These are phyloP conservation scores for Cyanoderma ruficeps DNA, from an alignment of 2,113 vertebrate genomes.

Conservation along the genomic window DNA sequence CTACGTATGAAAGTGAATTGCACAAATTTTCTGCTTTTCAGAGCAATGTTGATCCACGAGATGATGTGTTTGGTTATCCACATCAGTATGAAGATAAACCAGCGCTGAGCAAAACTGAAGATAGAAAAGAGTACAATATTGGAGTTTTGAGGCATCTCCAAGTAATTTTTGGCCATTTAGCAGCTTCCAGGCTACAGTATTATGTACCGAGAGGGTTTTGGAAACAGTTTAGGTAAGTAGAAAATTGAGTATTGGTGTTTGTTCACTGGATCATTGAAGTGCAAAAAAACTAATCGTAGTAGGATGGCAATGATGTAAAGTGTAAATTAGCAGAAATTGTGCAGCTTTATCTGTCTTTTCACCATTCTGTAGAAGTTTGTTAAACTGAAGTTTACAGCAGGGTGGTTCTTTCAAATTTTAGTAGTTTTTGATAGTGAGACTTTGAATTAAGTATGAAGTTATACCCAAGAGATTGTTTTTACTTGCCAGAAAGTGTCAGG, in stretches of 20 bases:
- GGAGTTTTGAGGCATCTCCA: constrained; percentile 97
- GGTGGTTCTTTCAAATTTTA: neutral
- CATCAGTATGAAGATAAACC: constrained; percentile 98
- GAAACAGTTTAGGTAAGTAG: constrained; percentile 96
- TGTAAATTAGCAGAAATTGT: neutral
- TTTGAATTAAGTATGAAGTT: neutral
- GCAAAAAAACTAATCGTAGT: neutral
- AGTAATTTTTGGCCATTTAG: constrained; percentile 97
- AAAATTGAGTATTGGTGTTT: neutral
- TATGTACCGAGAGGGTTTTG: constrained; percentile 98
- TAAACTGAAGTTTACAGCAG: neutral
- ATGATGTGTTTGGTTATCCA: constrained; percentile 98
- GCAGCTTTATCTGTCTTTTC: neutral
- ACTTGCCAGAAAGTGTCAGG: neutral
- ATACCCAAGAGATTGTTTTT: neutral
- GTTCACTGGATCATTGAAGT: neutral
- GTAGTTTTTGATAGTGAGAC: neutral
- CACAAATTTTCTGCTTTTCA: constrained; percentile 53
- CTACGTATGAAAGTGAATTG: neutral
- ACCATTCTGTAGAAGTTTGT: neutral
- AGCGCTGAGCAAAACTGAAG: constrained; percentile 91
- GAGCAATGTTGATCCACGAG: constrained; percentile 96
- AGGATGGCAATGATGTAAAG: neutral
- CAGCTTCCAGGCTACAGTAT: constrained; percentile 96
- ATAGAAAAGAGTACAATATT: constrained; percentile 98